Conservation (phyloP, 1,140 invertebrate species). For the Geopemphigus sp. region DNA sequence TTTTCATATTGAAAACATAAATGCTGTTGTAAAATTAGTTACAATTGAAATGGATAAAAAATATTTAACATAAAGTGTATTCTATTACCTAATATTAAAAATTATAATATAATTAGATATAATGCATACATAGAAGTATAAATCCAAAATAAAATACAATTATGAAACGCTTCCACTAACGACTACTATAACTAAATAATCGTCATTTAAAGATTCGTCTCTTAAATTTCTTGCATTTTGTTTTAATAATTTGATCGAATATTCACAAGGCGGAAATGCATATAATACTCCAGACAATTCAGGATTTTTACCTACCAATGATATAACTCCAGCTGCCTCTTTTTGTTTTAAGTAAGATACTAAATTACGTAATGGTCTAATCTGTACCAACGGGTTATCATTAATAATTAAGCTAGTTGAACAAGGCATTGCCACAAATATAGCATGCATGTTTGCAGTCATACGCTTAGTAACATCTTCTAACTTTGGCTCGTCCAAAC, state of each 20-base stretch:
- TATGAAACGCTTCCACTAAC: conserved; percentile 72
- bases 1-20: conserved; percentile 23
- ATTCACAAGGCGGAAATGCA: conserved; percentile 90
- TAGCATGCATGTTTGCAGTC: conserved; percentile 81
- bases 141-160: conserved; percentile 58
- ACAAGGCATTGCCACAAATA: conserved; percentile 84
- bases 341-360: conserved; percentile 97
- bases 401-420: conserved; percentile 70
- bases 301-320: conserved; percentile 82
- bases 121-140: background rate
- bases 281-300: conserved; percentile 89
- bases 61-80: conserved; percentile 9
- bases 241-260: conserved; percentile 87
- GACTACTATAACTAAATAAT: conserved; percentile 92
- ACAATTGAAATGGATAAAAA: background rate
- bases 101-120: background rate
- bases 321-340: conserved; percentile 95
- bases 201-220: conserved; percentile 84
- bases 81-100: background rate
- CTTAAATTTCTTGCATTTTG: conserved; percentile 84
- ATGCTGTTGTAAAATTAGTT: background rate
- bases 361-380: conserved; percentile 88
- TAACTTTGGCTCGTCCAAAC: conserved; percentile 89
- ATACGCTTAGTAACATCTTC: conserved; percentile 94
- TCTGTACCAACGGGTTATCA: conserved; percentile 80